phyloP scores from a whole-genome alignment of 2,113 vertebrate species.

The Nasalis larvatus region DNA sequence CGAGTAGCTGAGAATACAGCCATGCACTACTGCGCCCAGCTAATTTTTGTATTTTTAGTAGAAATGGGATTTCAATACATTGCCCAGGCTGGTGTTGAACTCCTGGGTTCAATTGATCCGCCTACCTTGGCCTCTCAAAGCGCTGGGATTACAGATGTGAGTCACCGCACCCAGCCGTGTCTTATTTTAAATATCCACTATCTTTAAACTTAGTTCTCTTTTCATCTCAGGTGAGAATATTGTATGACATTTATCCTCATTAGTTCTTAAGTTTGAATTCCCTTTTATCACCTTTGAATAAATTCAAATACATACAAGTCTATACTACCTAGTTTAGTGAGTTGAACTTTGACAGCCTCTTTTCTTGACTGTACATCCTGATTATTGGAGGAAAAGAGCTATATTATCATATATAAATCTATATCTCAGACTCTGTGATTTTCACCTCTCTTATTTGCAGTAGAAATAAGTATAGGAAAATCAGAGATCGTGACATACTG shows the following conservation, averaged over 20 bases:
- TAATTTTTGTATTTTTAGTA: background rate
- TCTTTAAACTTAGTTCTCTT: background rate
- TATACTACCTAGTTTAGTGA: background rate
- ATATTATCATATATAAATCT: background rate
- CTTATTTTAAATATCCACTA: background rate
- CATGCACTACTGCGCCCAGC: too few relatives aligned
- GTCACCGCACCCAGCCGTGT: background rate
- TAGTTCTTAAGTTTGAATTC: background rate
- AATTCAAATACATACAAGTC: background rate
- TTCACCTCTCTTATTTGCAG: background rate
- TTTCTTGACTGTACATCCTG: background rate
- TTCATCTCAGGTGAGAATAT: background rate
- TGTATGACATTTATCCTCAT: background rate
- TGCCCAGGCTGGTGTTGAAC: background rate
- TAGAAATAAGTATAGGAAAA: background rate
- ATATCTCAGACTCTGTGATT: background rate
- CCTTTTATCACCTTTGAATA: background rate
- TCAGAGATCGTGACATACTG: background rate
- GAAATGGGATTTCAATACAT: background rate
- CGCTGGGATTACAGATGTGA: background rate
- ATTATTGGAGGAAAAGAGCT: too few relatives aligned
- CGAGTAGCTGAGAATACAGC: too few relatives aligned
- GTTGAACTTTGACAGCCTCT: background rate
- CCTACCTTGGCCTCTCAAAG: background rate
- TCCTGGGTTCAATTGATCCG: background rate